Base-by-base conservation (phyloP, 2,888 invertebrate species). In the Scrobipalpa costella region DNA sequence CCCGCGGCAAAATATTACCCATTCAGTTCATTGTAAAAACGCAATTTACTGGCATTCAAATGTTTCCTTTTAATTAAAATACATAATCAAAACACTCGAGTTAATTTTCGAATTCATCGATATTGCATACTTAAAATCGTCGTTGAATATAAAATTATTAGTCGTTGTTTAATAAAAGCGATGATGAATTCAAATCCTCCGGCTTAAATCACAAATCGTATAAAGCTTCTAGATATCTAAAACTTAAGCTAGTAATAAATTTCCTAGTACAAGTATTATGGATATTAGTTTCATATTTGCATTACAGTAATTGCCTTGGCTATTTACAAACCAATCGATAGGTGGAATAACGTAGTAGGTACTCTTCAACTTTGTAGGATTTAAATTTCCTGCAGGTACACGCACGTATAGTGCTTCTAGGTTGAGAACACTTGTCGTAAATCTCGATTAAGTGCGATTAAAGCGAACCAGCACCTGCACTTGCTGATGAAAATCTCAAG, bases 1-100 rank as follows among this genome's bases (percentile, higher is more conserved):
- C 64, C 64, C n/a, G 33, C 11, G 64, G 64, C 61, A 49, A 61
- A 21, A 40, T 40, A 52, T 62, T 17, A 27, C 17, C 57, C 57
- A 57, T 57, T 62, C 44, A 47, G 44, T 62, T 15, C 62, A 57
- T 47, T 57, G 33, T 57, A 62, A 60, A 49, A 40, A 27, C n/a
- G 49, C 49, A 60, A 61, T 61, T 61, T 50, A 52, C 38, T 34
- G n/a, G 15, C 13, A n/a, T 52, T 52, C 61, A 52, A 52, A 49
- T 47, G 47, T 47, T 60, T 59, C 47, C 36, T 60, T 60, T 47
- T 49, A 60, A 60, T 60, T 60, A 60, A 60, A 60, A 17, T 34
- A 15, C 27, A 13, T 19, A 57, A 57, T 57, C 57, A 57, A 38
- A 55, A 57, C 57, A 38, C 17, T 34, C 57, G 36, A 17, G 38